Base-by-base conservation (phyloP, 2,888 invertebrate species). In the Magallana nippona region DNA sequence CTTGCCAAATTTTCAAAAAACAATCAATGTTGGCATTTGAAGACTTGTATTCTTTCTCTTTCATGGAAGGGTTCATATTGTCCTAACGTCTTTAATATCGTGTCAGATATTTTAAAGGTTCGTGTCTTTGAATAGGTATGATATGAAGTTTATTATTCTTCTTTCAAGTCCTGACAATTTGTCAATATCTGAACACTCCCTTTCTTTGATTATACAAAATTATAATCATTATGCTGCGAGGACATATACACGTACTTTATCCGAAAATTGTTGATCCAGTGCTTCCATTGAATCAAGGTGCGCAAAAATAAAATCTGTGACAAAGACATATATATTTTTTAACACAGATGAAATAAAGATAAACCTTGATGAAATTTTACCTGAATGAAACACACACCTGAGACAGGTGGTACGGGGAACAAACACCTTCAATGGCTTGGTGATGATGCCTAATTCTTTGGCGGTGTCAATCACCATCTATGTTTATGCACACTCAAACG, bases 61-160 rank as follows among this genome's bases (percentile, higher is more conserved):
- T 71, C 13, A 27, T 71, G 22, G 27, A 27, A 71, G 71, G 71
- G 27, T 71, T 27, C 71, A 71, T 27, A 22, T 27, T 71, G 71
- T 27, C 71, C 13, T 32, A 32, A 63, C 15, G 10, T 71, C 71
- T 32, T 71, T 13, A 71, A 71, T 15, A 71, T 32, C 27, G 71
- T 71, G 71, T 71, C 71, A 71, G 13, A 27, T 71, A 71, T 71
- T 22, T 22, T 22, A 71, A 71, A 11, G 71, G 27, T n/a, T 71
- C 71, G 71, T 71, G 71, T 71, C 71, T 71, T 71, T 71, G 27
- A 71, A 71, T 71, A 71, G 71, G 10, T 27, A 71, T 22, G 27
- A 71, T 71, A 71, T 71, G 5, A 71, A 22, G 22, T 71, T 27
- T 27, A 71, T 71, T 71, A 13, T 71, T 32, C 27, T 27, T 22